phyloP scores from a whole-genome alignment of 2,888 invertebrate genomes.

The Liposcelis brunnea region DNA sequence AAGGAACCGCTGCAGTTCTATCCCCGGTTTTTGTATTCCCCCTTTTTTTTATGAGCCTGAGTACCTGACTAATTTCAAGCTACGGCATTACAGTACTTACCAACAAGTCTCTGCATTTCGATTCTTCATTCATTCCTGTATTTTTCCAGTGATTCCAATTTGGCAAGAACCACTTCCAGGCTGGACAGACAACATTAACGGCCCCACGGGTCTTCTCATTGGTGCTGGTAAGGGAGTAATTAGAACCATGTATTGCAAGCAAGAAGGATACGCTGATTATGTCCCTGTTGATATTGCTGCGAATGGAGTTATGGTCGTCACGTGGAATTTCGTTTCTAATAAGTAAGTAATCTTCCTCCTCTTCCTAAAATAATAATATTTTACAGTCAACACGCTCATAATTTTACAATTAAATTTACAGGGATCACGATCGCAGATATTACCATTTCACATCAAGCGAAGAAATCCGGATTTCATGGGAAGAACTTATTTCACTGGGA shows the following conservation, averaged over 20 bases:
- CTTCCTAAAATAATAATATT: slow-evolving; percentile 4
- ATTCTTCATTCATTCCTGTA: too few relatives aligned
- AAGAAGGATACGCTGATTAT: slow-evolving; percentile 59
- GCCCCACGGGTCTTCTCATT: slow-evolving; percentile 70
- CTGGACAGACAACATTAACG: slow-evolving; percentile 89
- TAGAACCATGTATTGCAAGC: slow-evolving; percentile 72
- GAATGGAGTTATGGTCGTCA: slow-evolving; percentile 48
- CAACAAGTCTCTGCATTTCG: too few relatives aligned
- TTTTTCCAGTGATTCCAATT: slow-evolving; percentile 53
- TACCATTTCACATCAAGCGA: slow-evolving; percentile 64
- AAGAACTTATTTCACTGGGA: slow-evolving; percentile 68
- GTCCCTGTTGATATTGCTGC: slow-evolving; percentile 66
- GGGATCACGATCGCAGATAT: slow-evolving; percentile 36
- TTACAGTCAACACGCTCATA: too few relatives aligned
- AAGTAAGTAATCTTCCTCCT: slow-evolving; percentile 27
- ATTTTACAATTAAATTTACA: slow-evolving; percentile 27
- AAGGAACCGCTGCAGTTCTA: too few relatives aligned
- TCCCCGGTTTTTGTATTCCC: too few relatives aligned
- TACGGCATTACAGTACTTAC: too few relatives aligned
- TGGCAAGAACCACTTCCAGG: slow-evolving; percentile 72
- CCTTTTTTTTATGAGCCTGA: too few relatives aligned
- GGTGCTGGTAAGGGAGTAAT: slow-evolving; percentile 75
- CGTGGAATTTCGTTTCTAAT: slow-evolving; percentile 45
- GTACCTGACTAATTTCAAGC: too few relatives aligned
- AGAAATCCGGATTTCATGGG: slow-evolving; percentile 60